Conservation (phyloP, 2,113 vertebrate species). For the Sapayoa aenigma region DNA sequence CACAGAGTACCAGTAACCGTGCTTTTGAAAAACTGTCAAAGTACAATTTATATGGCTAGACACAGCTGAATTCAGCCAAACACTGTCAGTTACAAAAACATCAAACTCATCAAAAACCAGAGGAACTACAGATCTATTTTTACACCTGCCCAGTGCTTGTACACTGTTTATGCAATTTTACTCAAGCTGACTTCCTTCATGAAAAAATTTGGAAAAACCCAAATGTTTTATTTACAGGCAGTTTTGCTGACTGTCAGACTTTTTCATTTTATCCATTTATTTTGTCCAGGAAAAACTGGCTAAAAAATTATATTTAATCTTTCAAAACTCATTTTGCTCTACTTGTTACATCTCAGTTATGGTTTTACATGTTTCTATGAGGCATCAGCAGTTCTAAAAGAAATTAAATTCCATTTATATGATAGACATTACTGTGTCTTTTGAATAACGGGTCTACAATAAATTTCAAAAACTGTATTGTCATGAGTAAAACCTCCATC, state of each 20-base stretch:
- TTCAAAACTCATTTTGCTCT: neutral
- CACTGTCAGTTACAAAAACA: neutral
- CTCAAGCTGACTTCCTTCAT: neutral
- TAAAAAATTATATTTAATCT: neutral
- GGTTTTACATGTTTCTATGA: neutral
- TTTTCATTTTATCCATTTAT: neutral
- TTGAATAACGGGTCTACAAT: neutral
- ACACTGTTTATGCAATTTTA: neutral
- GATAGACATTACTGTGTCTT: neutral
- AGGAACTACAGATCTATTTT: neutral
- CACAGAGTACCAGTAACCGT: neutral
- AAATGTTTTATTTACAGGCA: neutral
- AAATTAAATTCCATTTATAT: neutral
- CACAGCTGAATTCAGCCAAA: neutral
- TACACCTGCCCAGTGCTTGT: neutral
- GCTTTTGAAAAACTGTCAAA: neutral
- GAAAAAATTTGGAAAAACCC: neutral
- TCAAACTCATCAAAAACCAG: neutral
- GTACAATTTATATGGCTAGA: neutral
- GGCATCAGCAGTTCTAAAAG: neutral
- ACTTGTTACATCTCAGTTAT: neutral
- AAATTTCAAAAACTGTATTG: neutral
- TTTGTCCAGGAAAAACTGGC: neutral
- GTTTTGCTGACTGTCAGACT: neutral
- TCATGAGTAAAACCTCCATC: neutral